phyloP scores from a whole-genome alignment of 1,140 invertebrate genomes.

The Brachionus plicatilis region DNA sequence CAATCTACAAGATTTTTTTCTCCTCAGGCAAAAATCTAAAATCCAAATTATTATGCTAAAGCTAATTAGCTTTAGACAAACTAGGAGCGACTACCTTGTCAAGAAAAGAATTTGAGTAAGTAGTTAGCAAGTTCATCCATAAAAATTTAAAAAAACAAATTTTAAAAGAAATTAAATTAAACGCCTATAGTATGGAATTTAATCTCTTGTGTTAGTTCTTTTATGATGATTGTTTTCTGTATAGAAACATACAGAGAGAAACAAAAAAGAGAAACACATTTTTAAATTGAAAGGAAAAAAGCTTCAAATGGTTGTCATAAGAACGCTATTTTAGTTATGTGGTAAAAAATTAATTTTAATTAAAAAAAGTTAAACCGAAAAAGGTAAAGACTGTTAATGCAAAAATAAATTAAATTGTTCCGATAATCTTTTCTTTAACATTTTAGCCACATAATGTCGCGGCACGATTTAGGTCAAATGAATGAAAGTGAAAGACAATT shows the following conservation, averaged over 20 bases:
- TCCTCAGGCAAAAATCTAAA: too few relatives aligned
- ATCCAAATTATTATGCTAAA: too few relatives aligned
- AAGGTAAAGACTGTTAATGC: background rate
- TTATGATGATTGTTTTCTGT: background rate
- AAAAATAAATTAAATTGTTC: background rate
- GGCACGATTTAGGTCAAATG: background rate
- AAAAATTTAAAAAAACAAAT: background rate
- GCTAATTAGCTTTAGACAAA: too few relatives aligned
- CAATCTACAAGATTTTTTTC: too few relatives aligned
- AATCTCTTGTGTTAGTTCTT: background rate
- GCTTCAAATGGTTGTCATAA: constrained; percentile 17
- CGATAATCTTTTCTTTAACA: background rate
- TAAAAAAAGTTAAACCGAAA: background rate
- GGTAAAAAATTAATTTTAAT: constrained; percentile 12
- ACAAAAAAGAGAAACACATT: background rate
- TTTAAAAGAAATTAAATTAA: background rate
- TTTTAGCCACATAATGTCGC: background rate
- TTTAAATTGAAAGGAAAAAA: background rate
- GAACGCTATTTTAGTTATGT: constrained; percentile 5
- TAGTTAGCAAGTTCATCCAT: background rate
- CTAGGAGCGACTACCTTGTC: background rate
- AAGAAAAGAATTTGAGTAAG: too few relatives aligned
- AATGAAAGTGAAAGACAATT: constrained; percentile 37
- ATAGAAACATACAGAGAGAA: background rate
- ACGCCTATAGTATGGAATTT: background rate